phyloP scores from a whole-genome alignment of 2,113 vertebrate genomes.

The Orientallactaga bullata region DNA sequence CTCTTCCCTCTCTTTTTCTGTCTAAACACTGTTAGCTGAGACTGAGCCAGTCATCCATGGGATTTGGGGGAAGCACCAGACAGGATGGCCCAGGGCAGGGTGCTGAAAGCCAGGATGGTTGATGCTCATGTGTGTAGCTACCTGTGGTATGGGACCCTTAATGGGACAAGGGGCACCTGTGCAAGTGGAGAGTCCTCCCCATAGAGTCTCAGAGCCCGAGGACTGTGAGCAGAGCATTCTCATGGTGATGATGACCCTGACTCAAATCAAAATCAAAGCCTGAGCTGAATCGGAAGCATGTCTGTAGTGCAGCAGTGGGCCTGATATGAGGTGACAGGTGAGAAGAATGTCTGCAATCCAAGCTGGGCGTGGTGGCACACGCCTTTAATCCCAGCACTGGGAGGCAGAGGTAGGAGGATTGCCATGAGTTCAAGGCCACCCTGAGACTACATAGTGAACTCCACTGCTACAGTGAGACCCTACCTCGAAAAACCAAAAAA shows the following conservation, averaged over 20 bases:
- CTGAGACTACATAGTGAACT: too few species aligned
- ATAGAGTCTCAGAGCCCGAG: neutral
- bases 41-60: neutral
- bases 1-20: neutral
- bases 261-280: neutral
- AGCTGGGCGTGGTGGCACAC: too few species aligned
- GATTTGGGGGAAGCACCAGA: neutral
- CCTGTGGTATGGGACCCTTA: neutral
- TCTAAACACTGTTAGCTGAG: neutral
- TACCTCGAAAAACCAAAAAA: too few species aligned
- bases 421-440: too few species aligned
- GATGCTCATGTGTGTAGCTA: accelerated
- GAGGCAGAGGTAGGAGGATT: too few species aligned
- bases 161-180: accelerated
- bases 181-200: neutral
- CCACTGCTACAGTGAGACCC: too few species aligned
- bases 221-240: neutral
- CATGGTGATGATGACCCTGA: neutral
- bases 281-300: neutral
- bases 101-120: neutral
- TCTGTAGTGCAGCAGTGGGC: neutral
- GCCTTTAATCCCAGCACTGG: too few species aligned
- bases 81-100: neutral
- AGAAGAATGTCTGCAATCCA: neutral
- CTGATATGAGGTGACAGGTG: too few species aligned